phyloP scores from a whole-genome alignment of 37 sponge, comb jelly and placozoan genomes.

The Amphimedon queenslandica region DNA sequence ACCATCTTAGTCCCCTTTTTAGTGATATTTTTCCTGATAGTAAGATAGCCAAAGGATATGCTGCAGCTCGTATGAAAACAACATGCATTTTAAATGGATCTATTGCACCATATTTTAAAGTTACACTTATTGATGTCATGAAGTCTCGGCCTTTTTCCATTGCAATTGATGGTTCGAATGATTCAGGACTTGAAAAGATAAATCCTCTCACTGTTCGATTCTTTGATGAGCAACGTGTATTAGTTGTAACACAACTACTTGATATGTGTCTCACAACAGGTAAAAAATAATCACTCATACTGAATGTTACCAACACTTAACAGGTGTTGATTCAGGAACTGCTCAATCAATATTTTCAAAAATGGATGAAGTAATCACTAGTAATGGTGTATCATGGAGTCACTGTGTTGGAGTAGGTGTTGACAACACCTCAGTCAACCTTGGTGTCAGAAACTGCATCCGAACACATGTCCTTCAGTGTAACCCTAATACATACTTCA shows the following conservation, averaged over 20 bases:
- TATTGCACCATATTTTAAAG: conserved; percentile 36
- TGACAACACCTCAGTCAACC: conserved; percentile 70
- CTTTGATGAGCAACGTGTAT: conserved; percentile 11
- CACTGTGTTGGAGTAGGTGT: conserved; percentile 47
- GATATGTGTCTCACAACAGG: conserved; percentile 60
- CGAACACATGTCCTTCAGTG: conserved; percentile 25
- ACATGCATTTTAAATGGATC: conserved; percentile 72
- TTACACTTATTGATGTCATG: conserved; percentile 33
- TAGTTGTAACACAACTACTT: conserved; percentile 34
- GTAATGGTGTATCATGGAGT: conserved; percentile 23
- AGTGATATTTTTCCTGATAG: conserved; percentile 51
- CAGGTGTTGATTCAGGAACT: conserved; percentile 16
- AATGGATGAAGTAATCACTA: conserved; percentile 33
- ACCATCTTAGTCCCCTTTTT: conserved; percentile 48
- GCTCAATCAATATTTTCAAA: conserved; percentile 46
- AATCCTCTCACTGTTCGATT: conserved; percentile 59
- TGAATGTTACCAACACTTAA: background rate
- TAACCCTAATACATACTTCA: conserved; percentile 31
- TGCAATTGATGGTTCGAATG: conserved; percentile 69
- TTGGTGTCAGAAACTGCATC: conserved; percentile 45
- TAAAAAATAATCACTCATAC: no score
- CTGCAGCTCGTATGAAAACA: conserved; percentile 48
- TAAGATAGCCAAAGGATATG: conserved; percentile 33
- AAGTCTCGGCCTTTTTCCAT: conserved; percentile 38
- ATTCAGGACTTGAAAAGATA: conserved; percentile 55